Evolutionary conservation across 2,888 invertebrate species (phyloP), one percentile per base, ranked within the genome.

Genomic region (Mesodorylaimus sp.): DNA sequence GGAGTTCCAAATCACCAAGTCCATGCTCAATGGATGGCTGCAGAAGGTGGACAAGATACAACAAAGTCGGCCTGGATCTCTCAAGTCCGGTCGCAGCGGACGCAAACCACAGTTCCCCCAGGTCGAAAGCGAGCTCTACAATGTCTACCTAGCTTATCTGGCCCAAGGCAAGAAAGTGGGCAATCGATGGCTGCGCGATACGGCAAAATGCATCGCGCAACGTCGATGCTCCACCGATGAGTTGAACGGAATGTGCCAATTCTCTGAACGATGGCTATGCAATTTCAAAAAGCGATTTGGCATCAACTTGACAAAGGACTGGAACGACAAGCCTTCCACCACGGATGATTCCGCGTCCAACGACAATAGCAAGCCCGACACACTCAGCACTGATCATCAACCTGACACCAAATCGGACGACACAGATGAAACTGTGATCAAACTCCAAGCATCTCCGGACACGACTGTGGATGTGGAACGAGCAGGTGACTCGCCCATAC

Each of bases 1-100:
- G 42, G 44, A 54, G 47, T 51, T 50, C 25, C 44, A 51, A 25
- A 59, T 57, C 28, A 59, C 58, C 2, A 55, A 59, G 45, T 58
- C 59, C 16, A 60, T 61, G 60, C 55, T 60, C 29, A 60, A 60
- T 52, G 60, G 60, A 24, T 60, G 60, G 60, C 52, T 60, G 41
- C 45, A 46, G 28, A 59, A 62, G 44, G 53, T 59, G 10, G 60
- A 60, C 47, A 56, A 56, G 39, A 60, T 60, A 23, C 48, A 51
- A 7, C 50, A 56, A 39, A 57, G 56, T 13, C 53, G 60, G 19
- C 60, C 60, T 1, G 60, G 60, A 1, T 57, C 60, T 1, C 51
- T 60, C 32, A 60, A 60, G 50, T 56, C 57, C 3, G 61, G 60
- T 3, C 48, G 60, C 1, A 53, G 53, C 16, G 61, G 61, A 1